Conservation (phyloP, 2,797 vertebrate genomes). For the Rhinogobio ventralis region DNA sequence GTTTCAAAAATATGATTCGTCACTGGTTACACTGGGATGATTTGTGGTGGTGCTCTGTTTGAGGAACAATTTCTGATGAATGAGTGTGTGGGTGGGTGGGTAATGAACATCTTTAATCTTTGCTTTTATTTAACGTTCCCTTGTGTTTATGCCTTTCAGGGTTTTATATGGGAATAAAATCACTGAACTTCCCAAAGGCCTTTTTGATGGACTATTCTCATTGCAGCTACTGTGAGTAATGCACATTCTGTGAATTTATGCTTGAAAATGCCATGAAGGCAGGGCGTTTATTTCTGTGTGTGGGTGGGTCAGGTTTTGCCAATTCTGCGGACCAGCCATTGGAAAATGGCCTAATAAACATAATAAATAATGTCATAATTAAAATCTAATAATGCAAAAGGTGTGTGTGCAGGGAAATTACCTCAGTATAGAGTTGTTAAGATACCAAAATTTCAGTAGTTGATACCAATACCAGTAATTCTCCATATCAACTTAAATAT, state of each 20-base stretch:
- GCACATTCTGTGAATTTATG: conserved; percentile 24
- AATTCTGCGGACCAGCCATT: conserved; percentile 1
- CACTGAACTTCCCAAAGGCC: conserved; percentile 93
- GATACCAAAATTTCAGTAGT: background rate
- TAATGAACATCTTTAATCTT: conserved; percentile 47
- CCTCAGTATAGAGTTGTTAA: background rate
- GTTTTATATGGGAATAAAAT: conserved; percentile 99
- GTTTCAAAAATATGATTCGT: conserved; percentile 38
- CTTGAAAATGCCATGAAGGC: background rate
- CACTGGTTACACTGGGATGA: conserved; percentile 1
- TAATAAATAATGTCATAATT: background rate
- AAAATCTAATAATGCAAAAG: background rate
- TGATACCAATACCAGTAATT: background rate
- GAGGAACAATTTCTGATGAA: conserved; percentile 16
- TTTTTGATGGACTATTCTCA: conserved; percentile 95
- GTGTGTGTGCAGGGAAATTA: background rate
- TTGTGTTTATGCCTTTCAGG: conserved; percentile 69
- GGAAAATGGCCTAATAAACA: conserved; percentile 7
- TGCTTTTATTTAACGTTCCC: conserved; percentile 39
- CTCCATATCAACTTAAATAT: background rate
- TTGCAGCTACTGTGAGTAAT: conserved; percentile 94
- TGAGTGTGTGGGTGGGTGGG: conserved; percentile 27
- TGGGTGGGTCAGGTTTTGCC: conserved; percentile 1
- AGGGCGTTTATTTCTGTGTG: background rate
- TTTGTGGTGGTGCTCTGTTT: conserved; percentile 23